phyloP scores from a whole-genome alignment of 2,797 vertebrate genomes.

The Pantherophis vulpinus region DNA sequence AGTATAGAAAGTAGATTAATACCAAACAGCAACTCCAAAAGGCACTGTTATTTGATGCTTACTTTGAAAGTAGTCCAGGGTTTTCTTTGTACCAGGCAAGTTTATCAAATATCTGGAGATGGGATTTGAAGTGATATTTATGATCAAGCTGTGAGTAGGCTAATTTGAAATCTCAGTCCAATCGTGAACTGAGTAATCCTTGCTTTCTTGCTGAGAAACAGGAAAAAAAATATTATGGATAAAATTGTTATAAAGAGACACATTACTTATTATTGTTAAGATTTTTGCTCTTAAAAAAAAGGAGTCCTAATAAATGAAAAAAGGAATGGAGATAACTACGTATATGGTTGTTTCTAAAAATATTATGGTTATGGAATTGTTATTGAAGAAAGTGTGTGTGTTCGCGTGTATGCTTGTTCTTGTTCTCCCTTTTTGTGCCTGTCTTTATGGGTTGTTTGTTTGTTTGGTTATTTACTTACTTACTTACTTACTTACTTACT shows the following conservation, averaged over 20 bases:
- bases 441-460: neutral
- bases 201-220: neutral
- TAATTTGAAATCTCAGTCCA: neutral
- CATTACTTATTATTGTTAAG: neutral
- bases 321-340: neutral
- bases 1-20: neutral
- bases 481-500: too few species aligned
- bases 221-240: neutral
- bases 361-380: neutral
- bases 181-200: neutral
- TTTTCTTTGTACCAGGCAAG: neutral
- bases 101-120: neutral
- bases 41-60: neutral
- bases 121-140: neutral
- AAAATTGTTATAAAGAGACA: neutral
- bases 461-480: too few species aligned
- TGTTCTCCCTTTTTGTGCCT: neutral
- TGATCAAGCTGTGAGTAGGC: neutral
- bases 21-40: neutral
- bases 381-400: neutral
- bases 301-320: neutral
- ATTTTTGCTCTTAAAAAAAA: neutral
- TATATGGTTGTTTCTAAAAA: neutral
- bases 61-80: neutral
- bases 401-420: neutral